phyloP scores from a whole-genome alignment of 2,113 vertebrate genomes.

The Chelonoidis abingdonii region DNA sequence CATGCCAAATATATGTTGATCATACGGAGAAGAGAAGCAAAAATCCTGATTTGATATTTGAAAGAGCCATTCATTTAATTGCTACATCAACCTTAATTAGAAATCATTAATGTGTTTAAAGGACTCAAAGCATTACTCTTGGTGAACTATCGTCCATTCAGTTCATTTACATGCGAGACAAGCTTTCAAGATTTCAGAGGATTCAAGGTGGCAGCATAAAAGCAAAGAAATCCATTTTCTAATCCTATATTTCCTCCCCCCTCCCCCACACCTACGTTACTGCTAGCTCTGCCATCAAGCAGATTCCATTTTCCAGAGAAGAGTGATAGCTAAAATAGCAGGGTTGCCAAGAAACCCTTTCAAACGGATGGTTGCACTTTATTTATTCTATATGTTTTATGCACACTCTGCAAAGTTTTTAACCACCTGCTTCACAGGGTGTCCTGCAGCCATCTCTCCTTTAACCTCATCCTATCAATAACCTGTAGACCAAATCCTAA shows the following conservation, averaged over 20 bases:
- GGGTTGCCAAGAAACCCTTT: background rate
- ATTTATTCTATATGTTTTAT: background rate
- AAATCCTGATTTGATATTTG: conserved; percentile 38
- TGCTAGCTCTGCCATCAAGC: background rate
- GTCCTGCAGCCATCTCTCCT: background rate
- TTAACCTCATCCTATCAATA: background rate
- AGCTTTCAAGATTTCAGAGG: conserved; percentile 69
- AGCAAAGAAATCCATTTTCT: conserved; percentile 22
- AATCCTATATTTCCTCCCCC: background rate
- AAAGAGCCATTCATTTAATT: conserved; percentile 59
- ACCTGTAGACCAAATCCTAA: background rate
- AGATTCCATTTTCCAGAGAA: background rate
- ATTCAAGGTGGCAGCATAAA: conserved; percentile 70
- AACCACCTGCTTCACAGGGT: background rate
- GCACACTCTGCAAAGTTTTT: background rate
- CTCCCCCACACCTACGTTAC: background rate
- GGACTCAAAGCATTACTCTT: conserved; percentile 41
- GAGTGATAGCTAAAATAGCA: background rate
- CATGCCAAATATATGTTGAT: background rate
- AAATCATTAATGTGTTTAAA: conserved; percentile 55
- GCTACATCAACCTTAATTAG: conserved; percentile 71
- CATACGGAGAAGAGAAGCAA: background rate
- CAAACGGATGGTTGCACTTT: background rate
- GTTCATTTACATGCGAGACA: conserved; percentile 58
- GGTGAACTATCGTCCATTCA: conserved; percentile 51